Evolutionary conservation across 1,140 invertebrate genomes (phyloP).

Genomic region (Nautilus pompilius): DNA sequence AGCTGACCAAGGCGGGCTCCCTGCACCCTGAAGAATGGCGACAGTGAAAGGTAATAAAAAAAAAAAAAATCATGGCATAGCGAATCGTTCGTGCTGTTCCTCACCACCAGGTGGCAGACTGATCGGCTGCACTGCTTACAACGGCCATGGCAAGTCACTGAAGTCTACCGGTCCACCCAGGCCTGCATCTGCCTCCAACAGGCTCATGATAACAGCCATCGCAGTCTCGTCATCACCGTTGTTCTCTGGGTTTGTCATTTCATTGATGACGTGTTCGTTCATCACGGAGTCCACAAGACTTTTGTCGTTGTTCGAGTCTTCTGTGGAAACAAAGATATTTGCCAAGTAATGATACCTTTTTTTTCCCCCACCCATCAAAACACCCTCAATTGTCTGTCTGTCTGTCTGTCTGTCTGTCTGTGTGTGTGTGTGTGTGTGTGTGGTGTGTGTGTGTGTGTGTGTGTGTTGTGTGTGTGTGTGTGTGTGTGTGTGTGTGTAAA

Average conservation of each 20-base stretch:
- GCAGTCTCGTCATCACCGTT: constrained; percentile 85
- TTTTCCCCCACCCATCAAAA: background rate
- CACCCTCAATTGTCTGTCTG: background rate
- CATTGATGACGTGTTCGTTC: constrained; percentile 38
- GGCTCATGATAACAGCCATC: constrained; percentile 90
- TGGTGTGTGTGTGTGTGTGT: background rate
- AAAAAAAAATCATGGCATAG: too few species aligned
- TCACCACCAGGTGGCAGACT: too few species aligned
- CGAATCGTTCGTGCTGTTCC: too few species aligned
- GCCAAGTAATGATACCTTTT: background rate
- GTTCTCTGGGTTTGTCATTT: constrained; percentile 35
- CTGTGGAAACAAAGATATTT: background rate
- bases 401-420: background rate
- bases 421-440: background rate
- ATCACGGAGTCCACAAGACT: constrained; percentile 38
- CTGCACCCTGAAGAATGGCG: too few species aligned
- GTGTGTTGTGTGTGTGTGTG: background rate
- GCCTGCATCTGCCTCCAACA: constrained; percentile 78
- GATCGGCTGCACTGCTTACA: too few species aligned
- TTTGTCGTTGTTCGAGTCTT: constrained; percentile 4
- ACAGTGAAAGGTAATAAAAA: too few species aligned
- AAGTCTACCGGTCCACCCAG: constrained; percentile 80
- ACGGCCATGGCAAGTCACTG: constrained; percentile 80
- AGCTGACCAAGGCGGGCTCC: too few species aligned
- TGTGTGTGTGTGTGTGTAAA: background rate